phyloP scores from a whole-genome alignment of 2,888 invertebrate species.

The Deroplatys truncata region DNA sequence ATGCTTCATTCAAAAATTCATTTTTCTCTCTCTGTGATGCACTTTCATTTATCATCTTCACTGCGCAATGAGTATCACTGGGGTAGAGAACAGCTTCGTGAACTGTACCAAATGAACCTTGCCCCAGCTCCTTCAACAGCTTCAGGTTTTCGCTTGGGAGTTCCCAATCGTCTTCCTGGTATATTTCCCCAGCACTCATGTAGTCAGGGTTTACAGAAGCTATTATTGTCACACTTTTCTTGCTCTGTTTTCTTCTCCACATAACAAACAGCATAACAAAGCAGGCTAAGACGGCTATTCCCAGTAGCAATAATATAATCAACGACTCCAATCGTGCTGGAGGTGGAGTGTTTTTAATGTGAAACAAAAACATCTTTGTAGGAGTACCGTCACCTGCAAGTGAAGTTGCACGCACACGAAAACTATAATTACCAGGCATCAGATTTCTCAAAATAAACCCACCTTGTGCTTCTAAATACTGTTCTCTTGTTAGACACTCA shows the following conservation, averaged over 20 bases:
- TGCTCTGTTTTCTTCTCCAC: conserved; percentile 25
- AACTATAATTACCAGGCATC: conserved; percentile 75
- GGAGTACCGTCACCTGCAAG: conserved; percentile 64
- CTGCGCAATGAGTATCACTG: conserved; percentile 48
- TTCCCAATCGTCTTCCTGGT: conserved; percentile 39
- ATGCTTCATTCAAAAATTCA: conserved; percentile 66
- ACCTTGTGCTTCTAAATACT: conserved; percentile 31
- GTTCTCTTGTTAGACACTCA: conserved; percentile 50
- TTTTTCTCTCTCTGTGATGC: conserved; percentile 55
- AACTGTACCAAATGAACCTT: conserved; percentile 73
- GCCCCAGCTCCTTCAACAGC: conserved; percentile 55
- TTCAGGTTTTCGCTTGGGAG: conserved; percentile 56
- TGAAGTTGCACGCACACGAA: conserved; percentile 71
- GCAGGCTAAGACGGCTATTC: neutral
- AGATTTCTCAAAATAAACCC: conserved; percentile 41
- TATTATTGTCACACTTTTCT: conserved; percentile 46
- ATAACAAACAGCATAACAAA: neutral
- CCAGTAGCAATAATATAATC: neutral
- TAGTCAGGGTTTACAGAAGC: conserved; percentile 64
- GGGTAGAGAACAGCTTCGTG: conserved; percentile 55
- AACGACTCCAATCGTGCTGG: neutral
- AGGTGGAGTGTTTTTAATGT: neutral
- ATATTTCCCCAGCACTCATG: conserved; percentile 41
- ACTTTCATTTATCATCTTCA: conserved; percentile 60
- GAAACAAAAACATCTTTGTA: neutral